Percentiles rank a stretch among this genome's conserved stretches.
These are phyloP conservation scores for Pycnomerus fuliginosus DNA, from an alignment of 2,888 invertebrate genomes.

Conservation along the genomic window DNA sequence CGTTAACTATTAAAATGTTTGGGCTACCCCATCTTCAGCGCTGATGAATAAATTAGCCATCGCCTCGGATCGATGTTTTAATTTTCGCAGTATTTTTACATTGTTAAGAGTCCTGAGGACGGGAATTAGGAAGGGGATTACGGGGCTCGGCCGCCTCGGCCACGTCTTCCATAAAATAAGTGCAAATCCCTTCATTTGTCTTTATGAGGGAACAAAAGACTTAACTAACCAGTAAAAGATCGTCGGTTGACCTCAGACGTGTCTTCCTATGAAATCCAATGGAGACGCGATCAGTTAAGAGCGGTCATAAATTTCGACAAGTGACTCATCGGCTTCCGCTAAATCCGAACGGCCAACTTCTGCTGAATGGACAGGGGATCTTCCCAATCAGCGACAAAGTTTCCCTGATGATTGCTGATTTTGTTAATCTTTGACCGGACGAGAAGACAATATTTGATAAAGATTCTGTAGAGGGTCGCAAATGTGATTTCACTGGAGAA, in stretches of 20 bases:
- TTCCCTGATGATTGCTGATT: slow-evolving; percentile 31
- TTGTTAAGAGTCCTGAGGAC: no score
- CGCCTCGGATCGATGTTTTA: no score
- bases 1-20: slow-evolving; percentile 14
- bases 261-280: slow-evolving; percentile 38
- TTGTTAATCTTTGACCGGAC: slow-evolving; percentile 30
- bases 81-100: no score
- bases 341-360: slow-evolving; percentile 29
- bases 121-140: no score
- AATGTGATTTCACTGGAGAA: no score
- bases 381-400: slow-evolving; percentile 25
- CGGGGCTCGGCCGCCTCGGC: no score
- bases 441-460: no score
- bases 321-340: slow-evolving; percentile 36
- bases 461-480: no score
- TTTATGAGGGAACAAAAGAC: slow-evolving; percentile 50
- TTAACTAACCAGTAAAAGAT: slow-evolving; percentile 47
- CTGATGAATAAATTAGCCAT: no score
- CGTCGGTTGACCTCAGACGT: slow-evolving; percentile 33
- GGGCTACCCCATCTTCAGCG: no score
- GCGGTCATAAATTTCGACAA: slow-evolving; percentile 38
- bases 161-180: slow-evolving; percentile 47
- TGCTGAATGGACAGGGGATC: slow-evolving; percentile 32
- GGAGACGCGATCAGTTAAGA: slow-evolving; percentile 38
- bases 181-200: slow-evolving; percentile 52